Percentiles rank a stretch among this genome's conserved stretches.
phyloP scores from a whole-genome alignment of 2,113 vertebrate genomes.

The Passer montanus region DNA sequence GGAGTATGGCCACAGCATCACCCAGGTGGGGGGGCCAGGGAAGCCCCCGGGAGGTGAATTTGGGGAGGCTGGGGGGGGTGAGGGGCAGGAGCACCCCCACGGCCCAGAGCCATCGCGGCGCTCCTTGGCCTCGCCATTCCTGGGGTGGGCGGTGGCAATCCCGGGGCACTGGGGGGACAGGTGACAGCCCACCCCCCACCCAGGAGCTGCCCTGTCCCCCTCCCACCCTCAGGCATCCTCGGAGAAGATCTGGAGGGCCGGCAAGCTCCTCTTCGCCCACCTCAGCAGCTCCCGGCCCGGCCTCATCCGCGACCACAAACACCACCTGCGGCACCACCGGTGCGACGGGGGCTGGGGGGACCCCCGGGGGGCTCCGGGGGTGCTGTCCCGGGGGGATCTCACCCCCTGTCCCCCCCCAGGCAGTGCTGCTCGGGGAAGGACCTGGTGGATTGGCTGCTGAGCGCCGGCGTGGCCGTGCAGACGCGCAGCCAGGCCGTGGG shows the following conservation, averaged over 20 bases:
- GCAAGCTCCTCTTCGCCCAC: constrained; percentile 79
- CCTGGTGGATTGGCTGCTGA: constrained; percentile 88
- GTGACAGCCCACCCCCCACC: neutral
- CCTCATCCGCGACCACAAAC: constrained; percentile 89
- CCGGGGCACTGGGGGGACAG: accelerated
- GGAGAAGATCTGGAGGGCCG: constrained; percentile 85
- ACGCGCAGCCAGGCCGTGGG: constrained; percentile 86
- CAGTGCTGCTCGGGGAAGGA: constrained; percentile 91
- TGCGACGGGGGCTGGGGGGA: neutral
- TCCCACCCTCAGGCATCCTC: constrained; percentile 80
- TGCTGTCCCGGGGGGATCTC: neutral
- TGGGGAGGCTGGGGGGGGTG: neutral
- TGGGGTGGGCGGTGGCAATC: accelerated
- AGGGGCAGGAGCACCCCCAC: accelerated
- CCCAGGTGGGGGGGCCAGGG: constrained; percentile 60
- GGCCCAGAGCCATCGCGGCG: accelerated
- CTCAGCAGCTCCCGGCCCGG: constrained; percentile 77
- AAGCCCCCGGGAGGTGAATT: accelerated
- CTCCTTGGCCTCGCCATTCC: neutral
- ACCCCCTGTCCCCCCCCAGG: constrained; percentile 25
- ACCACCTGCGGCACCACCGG: constrained; percentile 90
- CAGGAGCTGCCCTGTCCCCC: accelerated
- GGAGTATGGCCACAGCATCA: constrained; percentile 73
- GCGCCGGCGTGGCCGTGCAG: constrained; percentile 77
- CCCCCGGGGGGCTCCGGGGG: neutral